Conservation (phyloP, 2,797 vertebrate species). For the Aeoliscus strigatus region DNA sequence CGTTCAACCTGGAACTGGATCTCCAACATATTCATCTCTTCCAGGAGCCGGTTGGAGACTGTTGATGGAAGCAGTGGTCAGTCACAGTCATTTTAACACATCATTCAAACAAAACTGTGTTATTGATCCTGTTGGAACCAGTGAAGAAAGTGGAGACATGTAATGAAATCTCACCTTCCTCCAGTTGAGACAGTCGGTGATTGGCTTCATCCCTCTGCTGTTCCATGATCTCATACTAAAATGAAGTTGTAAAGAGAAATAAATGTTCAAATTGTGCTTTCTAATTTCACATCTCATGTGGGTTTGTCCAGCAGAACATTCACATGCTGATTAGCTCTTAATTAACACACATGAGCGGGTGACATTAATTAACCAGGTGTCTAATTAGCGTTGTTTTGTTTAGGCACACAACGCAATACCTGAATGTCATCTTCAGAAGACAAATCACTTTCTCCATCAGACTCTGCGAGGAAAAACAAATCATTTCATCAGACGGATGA, state of each 20-base stretch:
- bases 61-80: neutral
- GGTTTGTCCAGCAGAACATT: no score
- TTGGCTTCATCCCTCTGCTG: slow-evolving; percentile 61
- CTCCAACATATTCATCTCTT: slow-evolving; percentile 76
- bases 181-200: slow-evolving; percentile 63
- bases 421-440: slow-evolving; percentile 70
- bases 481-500: no score
- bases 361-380: slow-evolving; percentile 9
- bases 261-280: no score
- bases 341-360: slow-evolving; percentile 5
- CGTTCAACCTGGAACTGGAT: slow-evolving; percentile 74
- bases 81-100: neutral
- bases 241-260: no score
- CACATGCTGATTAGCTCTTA: no score
- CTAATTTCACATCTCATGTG: no score
- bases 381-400: no score
- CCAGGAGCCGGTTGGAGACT: slow-evolving; percentile 77
- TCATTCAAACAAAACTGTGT: no score
- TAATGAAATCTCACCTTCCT: slow-evolving; percentile 65
- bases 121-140: no score
- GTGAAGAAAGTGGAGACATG: no score
- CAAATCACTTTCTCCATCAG: slow-evolving; percentile 45
- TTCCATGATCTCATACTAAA: slow-evolving; percentile 52
- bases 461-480: slow-evolving; percentile 56
- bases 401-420: no score